phyloP scores from a whole-genome alignment of 2,888 invertebrate species.

The Zygothrica quintamaculata region DNA sequence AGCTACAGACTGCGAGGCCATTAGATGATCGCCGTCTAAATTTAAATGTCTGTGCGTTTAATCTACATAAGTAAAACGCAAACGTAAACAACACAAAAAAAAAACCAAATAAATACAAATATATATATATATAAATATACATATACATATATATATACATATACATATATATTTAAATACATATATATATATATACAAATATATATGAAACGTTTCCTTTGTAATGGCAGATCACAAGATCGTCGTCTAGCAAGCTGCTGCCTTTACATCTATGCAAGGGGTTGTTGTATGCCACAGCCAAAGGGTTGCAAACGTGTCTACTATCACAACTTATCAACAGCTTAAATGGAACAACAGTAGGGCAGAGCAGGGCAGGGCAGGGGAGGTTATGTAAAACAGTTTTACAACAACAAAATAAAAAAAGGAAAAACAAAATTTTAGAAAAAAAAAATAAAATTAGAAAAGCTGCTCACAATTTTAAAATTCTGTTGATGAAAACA shows the following conservation, averaged over 20 bases:
- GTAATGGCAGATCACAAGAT: conserved; percentile 38
- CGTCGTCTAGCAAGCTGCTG: conserved; percentile 29
- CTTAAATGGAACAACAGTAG: no score
- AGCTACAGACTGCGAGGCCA: conserved; percentile 64
- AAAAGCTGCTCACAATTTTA: no score
- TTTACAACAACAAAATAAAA: conserved; percentile 5
- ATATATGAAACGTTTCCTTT: conserved; percentile 14
- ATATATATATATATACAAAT: background rate
- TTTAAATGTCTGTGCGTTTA: conserved; percentile 79
- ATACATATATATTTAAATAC: conserved; percentile 14
- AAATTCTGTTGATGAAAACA: no score
- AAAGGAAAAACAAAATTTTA: no score
- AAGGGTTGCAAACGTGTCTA: conserved; percentile 34
- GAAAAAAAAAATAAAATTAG: no score
- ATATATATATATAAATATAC: conserved; percentile 8
- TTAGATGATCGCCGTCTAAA: conserved; percentile 77
- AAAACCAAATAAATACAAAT: conserved; percentile 13
- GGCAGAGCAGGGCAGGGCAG: no score
- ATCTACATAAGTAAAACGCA: conserved; percentile 73
- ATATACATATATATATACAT: conserved; percentile 12
- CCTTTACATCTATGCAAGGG: conserved; percentile 42
- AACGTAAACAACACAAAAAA: conserved; percentile 65
- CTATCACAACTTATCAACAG: conserved; percentile 18
- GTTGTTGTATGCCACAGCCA: conserved; percentile 33
- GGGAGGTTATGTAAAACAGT: conserved; percentile 30